Base-by-base conservation (phyloP, 2,797 vertebrate species). In the Buphagus erythrorhynchus region DNA sequence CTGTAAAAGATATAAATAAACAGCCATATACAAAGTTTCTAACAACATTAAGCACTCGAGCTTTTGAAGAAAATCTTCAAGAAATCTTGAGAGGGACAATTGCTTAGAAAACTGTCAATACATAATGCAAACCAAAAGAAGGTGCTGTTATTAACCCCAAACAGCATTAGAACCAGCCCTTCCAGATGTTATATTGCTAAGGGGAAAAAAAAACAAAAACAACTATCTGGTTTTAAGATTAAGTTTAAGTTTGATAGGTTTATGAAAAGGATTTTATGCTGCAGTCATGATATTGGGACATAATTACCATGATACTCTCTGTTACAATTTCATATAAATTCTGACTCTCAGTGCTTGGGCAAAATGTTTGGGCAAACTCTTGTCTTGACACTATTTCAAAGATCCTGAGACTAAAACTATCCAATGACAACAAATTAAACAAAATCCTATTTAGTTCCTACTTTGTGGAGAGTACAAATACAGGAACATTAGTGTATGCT, bases 381-480 rank as follows among this genome's bases (percentile, higher is more conserved):
- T 55, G 28, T 38, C 33, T 40, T 71, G 54, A 67, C 8, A 19
- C 5, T 38, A 10, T 69, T 76, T 66, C 20, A 43, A 77, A 69
- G 15, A 11, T 79, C 59, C 33, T 58, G 63, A 43, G 48, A 11
- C 28, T 51, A 16, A 46, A 82, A 13, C 20, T 62, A 7, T n/a
- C 33, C 1, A 0, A 58, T 63, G 28, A 22, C 85, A 94, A 58
- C 16, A 73, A 76, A 79, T 75, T 43, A 68, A 93, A 65, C 25
- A 79, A 88, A 95, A 91, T 58, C 33, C 36, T 75, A 21, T 79
- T 91, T 90, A 63, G 55, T 22, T 79, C 85, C 61, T 58, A 46
- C 66, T 58, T 45, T 20, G 62, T 82, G 48, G 74, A 82, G 51
- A 52, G 25, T 63, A 62, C 4, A 81, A 78, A 68, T 22, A 63